A percentile compares a stretch with the other conserved stretches of the same genome.
These are phyloP conservation scores for Dynastes tityus DNA, from an alignment of 2,888 invertebrate species.

Conservation along the genomic window DNA sequence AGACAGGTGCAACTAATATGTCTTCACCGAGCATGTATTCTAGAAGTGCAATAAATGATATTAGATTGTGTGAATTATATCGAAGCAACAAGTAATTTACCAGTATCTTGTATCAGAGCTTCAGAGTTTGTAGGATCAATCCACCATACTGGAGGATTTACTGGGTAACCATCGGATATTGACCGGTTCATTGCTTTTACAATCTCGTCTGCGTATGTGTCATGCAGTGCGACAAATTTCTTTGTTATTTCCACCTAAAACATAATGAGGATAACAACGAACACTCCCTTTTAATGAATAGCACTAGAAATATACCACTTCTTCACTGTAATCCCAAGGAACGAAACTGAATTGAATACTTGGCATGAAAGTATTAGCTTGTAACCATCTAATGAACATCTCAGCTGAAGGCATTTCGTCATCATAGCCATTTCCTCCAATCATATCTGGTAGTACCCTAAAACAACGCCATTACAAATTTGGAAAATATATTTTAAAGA, in stretches of 20 bases:
- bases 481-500: constrained; percentile 28
- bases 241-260: constrained; percentile 73
- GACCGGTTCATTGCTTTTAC: constrained; percentile 76
- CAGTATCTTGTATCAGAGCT: constrained; percentile 50
- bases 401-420: constrained; percentile 74
- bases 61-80: constrained; percentile 6
- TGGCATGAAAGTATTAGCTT: constrained; percentile 85
- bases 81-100: constrained; percentile 34
- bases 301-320: constrained; percentile 14
- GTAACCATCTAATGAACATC: constrained; percentile 85
- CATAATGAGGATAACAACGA: neutral
- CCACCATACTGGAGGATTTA: constrained; percentile 92
- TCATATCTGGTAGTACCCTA: constrained; percentile 85
- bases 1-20: constrained; percentile 85
- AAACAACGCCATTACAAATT: constrained; percentile 73
- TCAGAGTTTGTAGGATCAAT: constrained; percentile 61
- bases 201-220: constrained; percentile 76
- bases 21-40: constrained; percentile 86
- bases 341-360: constrained; percentile 85
- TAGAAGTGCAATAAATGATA: constrained; percentile 64
- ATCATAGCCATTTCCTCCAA: constrained; percentile 80
- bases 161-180: constrained; percentile 77
- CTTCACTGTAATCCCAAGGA: constrained; percentile 79
- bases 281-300: neutral
- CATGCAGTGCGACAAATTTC: constrained; percentile 79